Percentiles rank a stretch among this genome's conserved stretches.
Evolutionary conservation across 2,797 vertebrate species (phyloP).

Genomic region (Rhinella marina): DNA sequence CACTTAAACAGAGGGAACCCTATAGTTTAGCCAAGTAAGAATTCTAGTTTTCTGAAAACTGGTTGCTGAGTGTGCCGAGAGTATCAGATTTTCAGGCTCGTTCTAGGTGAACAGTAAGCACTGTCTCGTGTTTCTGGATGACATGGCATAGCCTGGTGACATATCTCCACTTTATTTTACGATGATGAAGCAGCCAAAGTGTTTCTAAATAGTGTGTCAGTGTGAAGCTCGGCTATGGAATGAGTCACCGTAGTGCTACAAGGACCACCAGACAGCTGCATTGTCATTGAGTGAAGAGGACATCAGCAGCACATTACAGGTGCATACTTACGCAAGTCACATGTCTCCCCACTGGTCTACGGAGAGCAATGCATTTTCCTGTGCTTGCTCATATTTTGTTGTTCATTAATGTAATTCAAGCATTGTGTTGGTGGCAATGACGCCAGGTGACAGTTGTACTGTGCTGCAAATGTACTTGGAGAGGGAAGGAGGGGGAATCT

Average conservation of each 20-base stretch:
- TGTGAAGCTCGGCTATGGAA: neutral
- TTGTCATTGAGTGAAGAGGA: neutral
- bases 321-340: neutral
- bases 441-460: neutral
- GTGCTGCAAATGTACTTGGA: neutral
- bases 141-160: neutral
- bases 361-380: neutral
- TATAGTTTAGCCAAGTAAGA: no score
- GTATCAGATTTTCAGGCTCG: no score
- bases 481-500: neutral
- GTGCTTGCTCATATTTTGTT: neutral
- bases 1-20: no score
- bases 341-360: neutral
- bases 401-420: neutral
- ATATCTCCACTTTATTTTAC: neutral
- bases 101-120: no score
- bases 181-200: neutral
- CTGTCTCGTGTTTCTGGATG: neutral
- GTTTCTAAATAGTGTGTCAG: neutral
- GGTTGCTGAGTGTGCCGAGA: no score
- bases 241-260: neutral
- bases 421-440: neutral
- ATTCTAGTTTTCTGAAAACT: no score
- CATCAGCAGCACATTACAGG: neutral
- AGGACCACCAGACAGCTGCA: neutral